Conservation (phyloP, 2,113 vertebrate species). For the Centropristis striata region DNA sequence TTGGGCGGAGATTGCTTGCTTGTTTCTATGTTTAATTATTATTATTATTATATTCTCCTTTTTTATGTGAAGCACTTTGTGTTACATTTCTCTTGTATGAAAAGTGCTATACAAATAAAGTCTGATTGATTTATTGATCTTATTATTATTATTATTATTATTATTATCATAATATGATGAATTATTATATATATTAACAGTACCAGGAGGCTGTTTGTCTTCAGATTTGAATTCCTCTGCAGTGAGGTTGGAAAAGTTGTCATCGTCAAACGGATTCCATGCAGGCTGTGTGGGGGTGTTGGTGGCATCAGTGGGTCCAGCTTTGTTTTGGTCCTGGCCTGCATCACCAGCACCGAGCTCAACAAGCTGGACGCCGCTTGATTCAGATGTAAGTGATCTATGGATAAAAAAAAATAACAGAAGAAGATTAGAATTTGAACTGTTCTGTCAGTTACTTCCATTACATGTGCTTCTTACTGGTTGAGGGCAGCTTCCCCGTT, state of each 20-base stretch:
- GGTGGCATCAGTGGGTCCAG: constrained; percentile 52
- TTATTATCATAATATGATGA: too few relatives aligned
- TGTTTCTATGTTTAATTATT: too few relatives aligned
- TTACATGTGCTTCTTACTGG: constrained; percentile 87
- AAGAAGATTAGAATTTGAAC: not conserved
- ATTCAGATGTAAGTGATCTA: constrained; percentile 91
- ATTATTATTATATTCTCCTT: too few relatives aligned
- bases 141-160: too few relatives aligned
- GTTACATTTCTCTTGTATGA: too few relatives aligned
- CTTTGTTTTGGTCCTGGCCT: constrained; percentile 61
- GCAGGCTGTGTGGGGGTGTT: constrained; percentile 69
- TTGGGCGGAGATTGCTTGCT: too few relatives aligned
- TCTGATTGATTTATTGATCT: too few relatives aligned
- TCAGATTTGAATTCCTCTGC: constrained; percentile 92
- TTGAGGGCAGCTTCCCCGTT: constrained; percentile 90
- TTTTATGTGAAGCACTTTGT: too few relatives aligned
- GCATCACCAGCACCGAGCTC: constrained; percentile 67
- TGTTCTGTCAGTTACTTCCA: not conserved
- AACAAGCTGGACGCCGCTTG: constrained; percentile 71
- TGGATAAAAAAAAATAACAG: not conserved
- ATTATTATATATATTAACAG: too few relatives aligned
- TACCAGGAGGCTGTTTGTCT: constrained; percentile 90
- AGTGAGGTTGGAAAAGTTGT: constrained; percentile 94
- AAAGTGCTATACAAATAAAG: too few relatives aligned
- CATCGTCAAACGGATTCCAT: constrained; percentile 98